A percentile compares a stretch with the other conserved stretches of the same genome.
These are phyloP conservation scores for Dicrostonyx torquatus DNA, from an alignment of 2,797 vertebrate genomes.

Conservation along the genomic window DNA sequence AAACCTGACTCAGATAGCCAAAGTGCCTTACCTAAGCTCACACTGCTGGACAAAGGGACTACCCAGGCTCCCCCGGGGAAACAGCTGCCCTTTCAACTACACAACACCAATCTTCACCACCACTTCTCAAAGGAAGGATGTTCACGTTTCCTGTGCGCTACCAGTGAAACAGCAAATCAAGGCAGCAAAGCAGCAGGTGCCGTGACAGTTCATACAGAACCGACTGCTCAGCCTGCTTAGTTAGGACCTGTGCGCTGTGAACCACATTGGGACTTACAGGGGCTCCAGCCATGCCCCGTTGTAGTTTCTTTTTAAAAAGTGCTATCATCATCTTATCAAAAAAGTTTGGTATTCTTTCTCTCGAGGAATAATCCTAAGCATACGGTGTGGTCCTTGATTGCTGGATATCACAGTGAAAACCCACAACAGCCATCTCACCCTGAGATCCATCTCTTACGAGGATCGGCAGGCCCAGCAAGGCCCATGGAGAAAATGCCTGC, in stretches of 20 bases:
- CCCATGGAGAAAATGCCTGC: neutral
- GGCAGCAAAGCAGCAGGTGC: neutral
- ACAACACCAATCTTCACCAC: neutral
- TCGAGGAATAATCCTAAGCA: neutral
- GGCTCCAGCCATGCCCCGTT: neutral
- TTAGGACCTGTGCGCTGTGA: neutral
- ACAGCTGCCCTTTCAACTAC: neutral
- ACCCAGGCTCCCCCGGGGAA: neutral
- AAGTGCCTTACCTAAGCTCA: neutral
- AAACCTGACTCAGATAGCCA: neutral
- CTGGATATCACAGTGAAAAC: neutral
- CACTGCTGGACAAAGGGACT: neutral
- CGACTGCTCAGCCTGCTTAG: neutral
- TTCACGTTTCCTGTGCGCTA: neutral
- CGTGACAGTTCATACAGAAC: neutral
- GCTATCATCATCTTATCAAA: neutral
- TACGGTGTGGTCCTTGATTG: neutral
- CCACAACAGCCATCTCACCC: neutral
- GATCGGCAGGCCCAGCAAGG: neutral
- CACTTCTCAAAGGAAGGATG: neutral
- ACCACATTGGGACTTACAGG: neutral
- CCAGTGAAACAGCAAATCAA: neutral
- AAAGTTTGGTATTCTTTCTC: neutral
- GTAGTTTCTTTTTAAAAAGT: slow-evolving; percentile 3
- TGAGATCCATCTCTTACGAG: neutral